These are phyloP conservation scores for Saccopteryx leptura DNA, from an alignment of 2,113 vertebrate species.

Conservation along the genomic window DNA sequence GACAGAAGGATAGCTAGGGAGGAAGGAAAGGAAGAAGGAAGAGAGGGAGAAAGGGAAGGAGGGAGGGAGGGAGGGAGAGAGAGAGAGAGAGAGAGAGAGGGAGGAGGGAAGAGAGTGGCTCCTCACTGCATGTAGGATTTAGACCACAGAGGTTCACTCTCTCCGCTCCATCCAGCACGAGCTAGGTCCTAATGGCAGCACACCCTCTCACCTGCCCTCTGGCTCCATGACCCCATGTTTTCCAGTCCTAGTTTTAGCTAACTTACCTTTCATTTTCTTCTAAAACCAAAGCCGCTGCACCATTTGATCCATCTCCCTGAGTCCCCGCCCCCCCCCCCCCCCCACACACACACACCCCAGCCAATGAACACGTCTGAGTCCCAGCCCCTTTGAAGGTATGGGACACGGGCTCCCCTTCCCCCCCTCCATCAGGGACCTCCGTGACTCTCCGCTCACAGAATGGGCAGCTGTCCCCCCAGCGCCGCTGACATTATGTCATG, in stretches of 20 bases:
- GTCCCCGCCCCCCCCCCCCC: rapidly evolving
- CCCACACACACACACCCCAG: neutral
- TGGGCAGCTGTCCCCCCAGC: too few species aligned
- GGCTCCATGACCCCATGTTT: neutral
- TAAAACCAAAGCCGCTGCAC: neutral
- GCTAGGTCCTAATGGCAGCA: neutral
- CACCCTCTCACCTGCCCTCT: neutral
- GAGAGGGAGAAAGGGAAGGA: neutral
- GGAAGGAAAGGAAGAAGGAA: neutral
- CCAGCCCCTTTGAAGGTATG: neutral
- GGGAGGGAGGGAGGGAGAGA: neutral
- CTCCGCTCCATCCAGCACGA: neutral
- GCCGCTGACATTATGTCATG: rapidly evolving
- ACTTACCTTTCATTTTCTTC: neutral
- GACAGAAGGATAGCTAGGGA: too few species aligned
- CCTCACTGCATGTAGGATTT: neutral
- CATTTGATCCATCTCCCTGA: too few species aligned
- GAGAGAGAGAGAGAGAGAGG: neutral
- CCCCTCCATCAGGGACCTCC: rapidly evolving
- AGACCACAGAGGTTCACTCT: neutral
- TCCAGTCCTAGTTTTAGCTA: neutral
- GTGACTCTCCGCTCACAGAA: too few species aligned
- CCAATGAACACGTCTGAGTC: too few species aligned
- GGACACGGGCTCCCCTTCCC: neutral
- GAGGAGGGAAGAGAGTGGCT: neutral